These are phyloP conservation scores for Drosophila stalkeri DNA, from an alignment of 2,888 invertebrate species.

Conservation along the genomic window DNA sequence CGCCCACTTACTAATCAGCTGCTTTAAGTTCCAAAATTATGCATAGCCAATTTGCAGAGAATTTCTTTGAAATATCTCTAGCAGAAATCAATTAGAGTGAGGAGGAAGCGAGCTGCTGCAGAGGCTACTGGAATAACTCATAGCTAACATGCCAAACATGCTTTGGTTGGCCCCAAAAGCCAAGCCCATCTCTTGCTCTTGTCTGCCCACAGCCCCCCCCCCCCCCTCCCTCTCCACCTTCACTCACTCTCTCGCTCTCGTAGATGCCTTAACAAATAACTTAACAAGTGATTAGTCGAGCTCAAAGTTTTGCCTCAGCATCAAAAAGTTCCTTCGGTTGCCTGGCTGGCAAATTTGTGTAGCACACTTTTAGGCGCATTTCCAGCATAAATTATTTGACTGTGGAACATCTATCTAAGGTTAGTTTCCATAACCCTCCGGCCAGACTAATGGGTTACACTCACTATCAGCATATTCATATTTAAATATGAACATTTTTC, in stretches of 20 bases:
- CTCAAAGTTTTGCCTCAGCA: conserved; percentile 57
- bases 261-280: conserved; percentile 59
- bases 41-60: conserved; percentile 46
- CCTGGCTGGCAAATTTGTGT: conserved; percentile 37
- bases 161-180: conserved; percentile 39
- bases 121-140: conserved; percentile 6
- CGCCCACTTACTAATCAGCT: conserved; percentile 37
- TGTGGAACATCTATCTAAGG: conserved; percentile 17
- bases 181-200: neutral
- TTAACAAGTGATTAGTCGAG: conserved; percentile 71
- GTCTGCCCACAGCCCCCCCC: neutral
- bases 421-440: conserved; percentile 17
- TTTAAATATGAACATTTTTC: conserved; percentile 28
- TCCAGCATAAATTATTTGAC: conserved; percentile 62
- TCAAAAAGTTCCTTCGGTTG: conserved; percentile 55
- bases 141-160: conserved; percentile 43
- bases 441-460: conserved; percentile 39
- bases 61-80: conserved; percentile 50
- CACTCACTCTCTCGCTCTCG: neutral
- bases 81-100: conserved; percentile 29
- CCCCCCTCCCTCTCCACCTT: neutral
- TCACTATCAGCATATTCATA: conserved; percentile 34
- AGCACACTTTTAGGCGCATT: conserved; percentile 50
- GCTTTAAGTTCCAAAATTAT: conserved; percentile 41
- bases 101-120: neutral